Conservation (phyloP, 35 echinoderm and acorn worm species). For the Chiridota heheva region DNA sequence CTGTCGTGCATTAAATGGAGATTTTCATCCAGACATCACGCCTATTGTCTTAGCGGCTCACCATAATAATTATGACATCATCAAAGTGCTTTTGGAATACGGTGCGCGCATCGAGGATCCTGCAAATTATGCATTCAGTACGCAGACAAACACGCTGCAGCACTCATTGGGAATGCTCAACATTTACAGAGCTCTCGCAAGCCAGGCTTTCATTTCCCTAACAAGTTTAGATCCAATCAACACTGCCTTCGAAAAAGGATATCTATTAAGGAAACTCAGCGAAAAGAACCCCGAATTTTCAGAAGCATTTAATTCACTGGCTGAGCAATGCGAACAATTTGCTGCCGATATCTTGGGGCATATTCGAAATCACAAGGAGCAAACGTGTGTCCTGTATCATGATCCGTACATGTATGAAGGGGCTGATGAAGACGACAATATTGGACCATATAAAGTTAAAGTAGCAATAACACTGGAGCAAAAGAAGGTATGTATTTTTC, state of each 20-base stretch:
- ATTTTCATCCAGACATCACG: constrained; percentile 98
- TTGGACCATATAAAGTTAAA: constrained; percentile 97
- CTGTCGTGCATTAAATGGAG: constrained; percentile 91
- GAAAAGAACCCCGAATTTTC: constrained; percentile 87
- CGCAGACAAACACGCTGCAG: constrained; percentile 89
- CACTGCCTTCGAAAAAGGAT: constrained; percentile 90
- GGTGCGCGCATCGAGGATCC: constrained; percentile 94
- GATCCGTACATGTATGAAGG: constrained; percentile 70
- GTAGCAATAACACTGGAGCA: constrained; percentile 95
- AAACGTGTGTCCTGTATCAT: constrained; percentile 89
- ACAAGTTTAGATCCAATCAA: constrained; percentile 95
- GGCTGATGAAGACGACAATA: constrained; percentile 64
- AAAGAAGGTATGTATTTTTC: constrained; percentile 69
- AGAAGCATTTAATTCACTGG: constrained; percentile 71
- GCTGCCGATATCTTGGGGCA: constrained; percentile 95
- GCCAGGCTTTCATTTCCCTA: constrained; percentile 93
- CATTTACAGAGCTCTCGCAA: constrained; percentile 89
- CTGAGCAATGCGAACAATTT: constrained; percentile 92
- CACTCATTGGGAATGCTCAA: constrained; percentile 92
- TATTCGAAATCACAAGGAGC: constrained; percentile 96
- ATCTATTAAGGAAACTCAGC: constrained; percentile 78
- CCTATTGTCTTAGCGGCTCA: constrained; percentile 94
- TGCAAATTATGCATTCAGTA: constrained; percentile 90
- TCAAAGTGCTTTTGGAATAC: constrained; percentile 89
- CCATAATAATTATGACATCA: constrained; percentile 99